A percentile compares a stretch with the other conserved stretches of the same genome.
phyloP scores from a whole-genome alignment of 2,113 vertebrate species.

The Tor tambroides region DNA sequence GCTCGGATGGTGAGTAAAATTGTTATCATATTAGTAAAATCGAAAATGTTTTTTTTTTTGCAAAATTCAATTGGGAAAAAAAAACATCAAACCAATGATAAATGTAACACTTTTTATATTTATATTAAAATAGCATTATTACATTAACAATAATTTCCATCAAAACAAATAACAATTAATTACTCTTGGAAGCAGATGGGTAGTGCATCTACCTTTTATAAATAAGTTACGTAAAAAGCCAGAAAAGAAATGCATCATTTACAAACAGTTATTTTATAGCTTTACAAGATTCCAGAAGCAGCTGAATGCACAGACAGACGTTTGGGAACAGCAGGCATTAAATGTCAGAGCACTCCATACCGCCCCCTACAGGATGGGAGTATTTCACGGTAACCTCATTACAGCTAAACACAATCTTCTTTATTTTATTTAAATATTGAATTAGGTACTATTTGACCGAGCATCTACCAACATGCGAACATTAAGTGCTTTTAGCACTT shows the following conservation, averaged over 20 bases:
- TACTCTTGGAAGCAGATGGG: slow-evolving; percentile 71
- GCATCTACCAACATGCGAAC: slow-evolving; percentile 56
- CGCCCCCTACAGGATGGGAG: slow-evolving; percentile 38
- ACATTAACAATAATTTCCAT: slow-evolving; percentile 70
- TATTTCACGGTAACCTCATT: slow-evolving; percentile 3
- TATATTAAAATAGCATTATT: slow-evolving; percentile 81
- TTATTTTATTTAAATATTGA: slow-evolving; percentile 56
- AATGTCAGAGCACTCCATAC: slow-evolving; percentile 45
- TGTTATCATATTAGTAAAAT: not conserved
- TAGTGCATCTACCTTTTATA: slow-evolving; percentile 58
- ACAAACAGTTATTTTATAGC: slow-evolving; percentile 66
- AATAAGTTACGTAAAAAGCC: slow-evolving; percentile 81
- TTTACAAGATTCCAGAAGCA: slow-evolving; percentile 65
- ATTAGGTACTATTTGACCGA: slow-evolving; percentile 58
- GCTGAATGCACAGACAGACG: slow-evolving; percentile 55
- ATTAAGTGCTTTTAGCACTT: slow-evolving; percentile 9
- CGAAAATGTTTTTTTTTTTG: not conserved
- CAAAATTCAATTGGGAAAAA: not conserved
- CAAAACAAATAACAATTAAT: slow-evolving; percentile 76
- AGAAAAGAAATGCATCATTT: slow-evolving; percentile 60
- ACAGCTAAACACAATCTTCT: slow-evolving; percentile 47
- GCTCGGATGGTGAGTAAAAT: not conserved
- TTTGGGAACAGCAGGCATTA: slow-evolving; percentile 28
- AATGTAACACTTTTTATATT: slow-evolving; percentile 70
- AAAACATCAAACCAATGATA: slow-evolving; percentile 5